Evolutionary conservation across 1,140 invertebrate genomes (phyloP), one percentile per base, ranked within the genome.

Genomic region (Panagrolaimus sp.): DNA sequence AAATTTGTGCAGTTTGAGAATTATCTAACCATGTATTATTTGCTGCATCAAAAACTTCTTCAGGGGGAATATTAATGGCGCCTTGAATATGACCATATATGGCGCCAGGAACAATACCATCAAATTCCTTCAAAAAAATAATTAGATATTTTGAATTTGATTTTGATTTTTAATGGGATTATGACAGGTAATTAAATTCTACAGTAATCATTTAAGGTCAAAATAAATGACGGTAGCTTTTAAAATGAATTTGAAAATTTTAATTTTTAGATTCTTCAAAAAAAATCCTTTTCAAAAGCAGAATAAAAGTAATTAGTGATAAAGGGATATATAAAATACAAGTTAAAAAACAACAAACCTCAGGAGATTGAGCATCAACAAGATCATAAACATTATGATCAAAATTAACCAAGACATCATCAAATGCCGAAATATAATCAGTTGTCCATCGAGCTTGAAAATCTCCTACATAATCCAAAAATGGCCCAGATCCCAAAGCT

Each of bases 31-130:
- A 80, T 27, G 63, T 69, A 9, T 71, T 66, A 46, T 73, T 71
- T 5, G 57, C 27, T 27, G 68, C 70, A 61, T 78, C 71, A 53
- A 57, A 80, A 27, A 81, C 72, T 38, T 27, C 45, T 62, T 83
- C 76, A 27, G 81, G 68, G 5, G 79, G 81, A 61, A 81, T 74
- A 63, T 82, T 81, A 9, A 73, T 44, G 8, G 79, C 78, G 43
- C 64, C 64, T 47, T 70, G 68, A 44, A 81, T 81, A 46, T 81
- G 79, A 44, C 79, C 79, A 65, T 64, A 82, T 16, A 79, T 63
- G 43, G 72, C 76, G 27, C 72, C 75, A 25, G 64, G 42, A 42
- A 68, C 68, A 23, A 66, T 68, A 9, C 79, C 79, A 20, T 73
- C 43, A 53, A 65, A 81, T 62, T 81, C 79, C 72, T 78, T 13